Base-by-base conservation (phyloP, 1,140 invertebrate genomes). In the Subanguina moxae region DNA sequence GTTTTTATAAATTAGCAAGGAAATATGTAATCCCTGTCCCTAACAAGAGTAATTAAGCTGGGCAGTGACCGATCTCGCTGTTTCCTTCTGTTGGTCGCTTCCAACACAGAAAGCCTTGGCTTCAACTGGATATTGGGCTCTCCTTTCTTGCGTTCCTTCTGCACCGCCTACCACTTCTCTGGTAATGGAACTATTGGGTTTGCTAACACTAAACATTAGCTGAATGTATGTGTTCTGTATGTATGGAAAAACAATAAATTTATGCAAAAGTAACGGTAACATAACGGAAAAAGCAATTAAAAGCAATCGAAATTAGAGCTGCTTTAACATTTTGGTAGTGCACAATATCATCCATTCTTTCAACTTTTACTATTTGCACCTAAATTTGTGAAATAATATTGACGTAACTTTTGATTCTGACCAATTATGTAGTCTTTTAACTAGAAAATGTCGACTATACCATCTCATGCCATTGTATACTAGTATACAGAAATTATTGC, bases 221-320 rank as follows among this genome's bases (percentile, higher is more conserved):
- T n/a, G n/a, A n/a, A n/a, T n/a, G n/a, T n/a, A 38, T 5, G 32
- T 38, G 61, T 5, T 57, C 27, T 57, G 52, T 23, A 11, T 23
- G 52, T 3, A 30, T 57, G 3, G 52, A 23, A 61, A 23, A 61
- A 61, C n/a, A 21, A 28, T 61, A 61, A 21, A 61, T 43, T 38
- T 38, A 38, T 38, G 3, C 32, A 38, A 57, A 46, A 5, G 21
- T 11, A 11, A 3, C 11, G 21, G 11, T 11, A 23, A 30, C 52
- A 57, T 28, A 57, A 30, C 21, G 3, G 11, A 57, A 5, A 57
- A 30, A 57, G 21, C 27, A n/a, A 15, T 17, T 46, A 5, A 57
- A 30, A 57, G 21, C 27, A 11, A 38, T n/a, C n/a, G n/a, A n/a
- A n/a, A n/a, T n/a, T n/a, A n/a, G n/a, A n/a, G n/a, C n/a, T n/a